Percentiles rank a stretch among this genome's conserved stretches.
Evolutionary conservation across 2,113 vertebrate species (phyloP).

Genomic region (Pelusios castaneus): DNA sequence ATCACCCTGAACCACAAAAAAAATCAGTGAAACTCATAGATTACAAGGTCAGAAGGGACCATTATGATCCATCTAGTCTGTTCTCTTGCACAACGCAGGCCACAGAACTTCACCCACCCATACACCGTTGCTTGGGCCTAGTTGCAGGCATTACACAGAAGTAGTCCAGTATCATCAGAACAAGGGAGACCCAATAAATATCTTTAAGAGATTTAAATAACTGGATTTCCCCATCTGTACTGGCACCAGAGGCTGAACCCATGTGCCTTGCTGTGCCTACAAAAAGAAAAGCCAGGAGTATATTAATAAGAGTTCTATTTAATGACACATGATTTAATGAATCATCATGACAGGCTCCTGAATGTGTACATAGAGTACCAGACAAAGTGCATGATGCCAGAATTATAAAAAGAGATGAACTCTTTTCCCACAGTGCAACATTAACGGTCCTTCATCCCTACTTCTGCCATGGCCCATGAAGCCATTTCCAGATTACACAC

Average conservation of each 20-base stretch:
- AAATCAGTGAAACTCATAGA: too few species aligned
- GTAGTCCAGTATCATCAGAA: background rate
- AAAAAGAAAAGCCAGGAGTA: too few species aligned
- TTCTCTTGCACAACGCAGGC: too few species aligned
- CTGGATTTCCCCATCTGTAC: background rate
- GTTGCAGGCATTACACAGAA: background rate
- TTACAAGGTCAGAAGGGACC: too few species aligned
- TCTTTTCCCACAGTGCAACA: background rate
- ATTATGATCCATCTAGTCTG: too few species aligned
- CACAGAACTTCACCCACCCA: too few species aligned
- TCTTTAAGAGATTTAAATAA: background rate
- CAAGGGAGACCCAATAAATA: background rate
- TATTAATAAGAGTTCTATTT: background rate
- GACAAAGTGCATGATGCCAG: background rate
- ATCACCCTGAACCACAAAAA: too few species aligned
- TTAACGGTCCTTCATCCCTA: background rate
- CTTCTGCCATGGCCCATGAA: background rate
- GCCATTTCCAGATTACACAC: background rate
- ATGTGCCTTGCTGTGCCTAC: too few species aligned
- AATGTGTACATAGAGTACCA: background rate
- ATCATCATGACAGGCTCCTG: background rate
- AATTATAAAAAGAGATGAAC: background rate
- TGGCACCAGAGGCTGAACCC: background rate
- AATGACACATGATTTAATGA: too few species aligned
- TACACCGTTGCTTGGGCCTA: too few species aligned